These are phyloP conservation scores for Pseudomyrmex concolor DNA, from an alignment of 1,140 invertebrate species.

Conservation along the genomic window DNA sequence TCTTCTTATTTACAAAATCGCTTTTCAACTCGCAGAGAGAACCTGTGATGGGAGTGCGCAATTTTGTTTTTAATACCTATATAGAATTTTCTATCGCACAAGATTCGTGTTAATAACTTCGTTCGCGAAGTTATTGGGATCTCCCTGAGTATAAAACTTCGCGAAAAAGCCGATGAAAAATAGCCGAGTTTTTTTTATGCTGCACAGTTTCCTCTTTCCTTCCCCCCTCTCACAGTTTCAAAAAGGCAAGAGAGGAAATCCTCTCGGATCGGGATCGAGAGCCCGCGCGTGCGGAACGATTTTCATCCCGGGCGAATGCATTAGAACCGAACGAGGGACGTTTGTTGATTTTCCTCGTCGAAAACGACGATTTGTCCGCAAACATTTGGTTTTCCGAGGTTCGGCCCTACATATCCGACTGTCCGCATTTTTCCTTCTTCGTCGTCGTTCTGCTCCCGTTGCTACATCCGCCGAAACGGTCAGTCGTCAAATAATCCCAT, in stretches of 20 bases:
- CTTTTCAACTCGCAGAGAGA: background rate
- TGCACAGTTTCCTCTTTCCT: background rate
- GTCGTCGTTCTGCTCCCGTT: background rate
- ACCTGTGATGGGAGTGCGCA: background rate
- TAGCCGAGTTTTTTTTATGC: conserved; percentile 5
- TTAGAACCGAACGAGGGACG: conserved; percentile 60
- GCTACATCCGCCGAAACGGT: background rate
- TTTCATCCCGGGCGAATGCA: conserved; percentile 60
- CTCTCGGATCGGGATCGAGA: conserved; percentile 36
- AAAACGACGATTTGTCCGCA: conserved; percentile 72
- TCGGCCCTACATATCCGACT: conserved; percentile 59
- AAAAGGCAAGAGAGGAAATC: background rate
- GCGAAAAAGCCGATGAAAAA: conserved; percentile 5
- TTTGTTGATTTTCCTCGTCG: conserved; percentile 71
- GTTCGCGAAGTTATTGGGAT: background rate
- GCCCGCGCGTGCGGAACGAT: conserved; percentile 60
- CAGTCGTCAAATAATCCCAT: conserved; percentile 26
- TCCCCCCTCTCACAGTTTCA: background rate
- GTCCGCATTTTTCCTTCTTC: conserved; percentile 66
- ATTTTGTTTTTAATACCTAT: no score
- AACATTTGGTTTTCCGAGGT: conserved; percentile 69
- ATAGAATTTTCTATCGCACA: background rate
- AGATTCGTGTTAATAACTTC: conserved; percentile 10
- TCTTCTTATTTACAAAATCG: conserved; percentile 7
- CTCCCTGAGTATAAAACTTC: conserved; percentile 8